These are phyloP conservation scores for Upupa epops DNA, from an alignment of 2,113 vertebrate species.

Conservation along the genomic window DNA sequence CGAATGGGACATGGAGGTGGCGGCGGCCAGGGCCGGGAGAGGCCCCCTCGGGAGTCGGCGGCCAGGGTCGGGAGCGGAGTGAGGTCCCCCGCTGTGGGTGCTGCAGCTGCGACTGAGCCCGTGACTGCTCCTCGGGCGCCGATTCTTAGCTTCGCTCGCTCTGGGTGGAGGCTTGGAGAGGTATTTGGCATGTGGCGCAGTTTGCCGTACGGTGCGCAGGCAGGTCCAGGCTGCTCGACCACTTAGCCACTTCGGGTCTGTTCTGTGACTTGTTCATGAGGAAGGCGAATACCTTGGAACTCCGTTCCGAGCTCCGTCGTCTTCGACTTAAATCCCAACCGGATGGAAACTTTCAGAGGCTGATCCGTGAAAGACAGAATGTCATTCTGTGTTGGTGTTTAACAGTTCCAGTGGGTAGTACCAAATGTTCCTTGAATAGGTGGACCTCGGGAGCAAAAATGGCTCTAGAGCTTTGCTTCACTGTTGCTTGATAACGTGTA, in stretches of 20 bases:
- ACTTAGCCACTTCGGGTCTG: fast-evolving
- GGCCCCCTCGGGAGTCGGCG: background rate
- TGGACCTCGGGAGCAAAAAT: too few relatives aligned
- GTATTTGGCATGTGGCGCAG: fast-evolving
- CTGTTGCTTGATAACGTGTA: background rate
- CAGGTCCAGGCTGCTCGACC: background rate
- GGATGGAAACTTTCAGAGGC: background rate
- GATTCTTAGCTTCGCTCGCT: fast-evolving
- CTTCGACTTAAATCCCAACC: background rate
- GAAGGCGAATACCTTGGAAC: background rate
- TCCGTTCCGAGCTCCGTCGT: fast-evolving
- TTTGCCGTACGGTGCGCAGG: background rate
- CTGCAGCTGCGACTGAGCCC: too few relatives aligned
- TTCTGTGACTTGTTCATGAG: background rate
- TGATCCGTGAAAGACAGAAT: background rate
- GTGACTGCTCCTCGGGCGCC: fast-evolving
- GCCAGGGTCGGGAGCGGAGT: background rate
- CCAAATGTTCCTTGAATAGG: background rate
- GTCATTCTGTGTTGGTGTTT: background rate
- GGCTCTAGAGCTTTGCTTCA: background rate
- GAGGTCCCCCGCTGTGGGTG: too few relatives aligned
- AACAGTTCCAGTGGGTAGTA: fast-evolving
- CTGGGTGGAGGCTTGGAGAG: fast-evolving
- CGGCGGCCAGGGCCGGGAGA: background rate
- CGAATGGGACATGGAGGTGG: background rate